A percentile compares a stretch with the other conserved stretches of the same genome.
Conservation (phyloP, 2,113 vertebrate genomes). For the Pipa parva region DNA sequence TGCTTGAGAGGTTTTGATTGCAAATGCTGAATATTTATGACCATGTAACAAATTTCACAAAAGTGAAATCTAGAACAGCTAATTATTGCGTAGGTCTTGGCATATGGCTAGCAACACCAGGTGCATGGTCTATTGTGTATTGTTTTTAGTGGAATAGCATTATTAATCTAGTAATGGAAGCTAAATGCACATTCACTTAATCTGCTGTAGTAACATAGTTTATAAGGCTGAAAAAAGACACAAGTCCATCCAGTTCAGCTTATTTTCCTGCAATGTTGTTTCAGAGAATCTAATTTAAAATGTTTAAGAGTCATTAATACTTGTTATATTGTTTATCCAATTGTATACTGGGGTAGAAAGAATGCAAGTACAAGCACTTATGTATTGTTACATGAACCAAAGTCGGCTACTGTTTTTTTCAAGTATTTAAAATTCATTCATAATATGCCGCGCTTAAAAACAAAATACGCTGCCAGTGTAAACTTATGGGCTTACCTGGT, state of each 20-base stretch:
- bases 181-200: constrained; percentile 19
- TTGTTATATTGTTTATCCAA: constrained; percentile 33
- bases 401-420: no score
- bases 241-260: no score
- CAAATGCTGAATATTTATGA: constrained; percentile 29
- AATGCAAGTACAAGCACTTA: not conserved
- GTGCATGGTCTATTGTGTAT: constrained; percentile 17
- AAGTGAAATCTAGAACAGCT: constrained; percentile 16
- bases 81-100: constrained; percentile 27
- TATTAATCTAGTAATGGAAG: constrained; percentile 15
- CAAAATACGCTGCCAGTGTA: no score
- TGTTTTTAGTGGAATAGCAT: constrained; percentile 12
- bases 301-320: constrained; percentile 30
- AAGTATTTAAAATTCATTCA: no score
- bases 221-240: no score
- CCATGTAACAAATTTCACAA: constrained; percentile 9
- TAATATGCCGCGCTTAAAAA: no score
- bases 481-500: no score
- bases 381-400: not conserved
- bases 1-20: constrained; percentile 10
- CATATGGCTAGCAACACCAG: not conserved
- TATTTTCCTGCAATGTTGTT: no score
- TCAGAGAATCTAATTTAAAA: constrained; percentile 33
- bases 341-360: constrained; percentile 15
- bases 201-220: no score